Evolutionary conservation across 1,140 invertebrate species (phyloP).

Genomic region (Wasmannia auropunctata): DNA sequence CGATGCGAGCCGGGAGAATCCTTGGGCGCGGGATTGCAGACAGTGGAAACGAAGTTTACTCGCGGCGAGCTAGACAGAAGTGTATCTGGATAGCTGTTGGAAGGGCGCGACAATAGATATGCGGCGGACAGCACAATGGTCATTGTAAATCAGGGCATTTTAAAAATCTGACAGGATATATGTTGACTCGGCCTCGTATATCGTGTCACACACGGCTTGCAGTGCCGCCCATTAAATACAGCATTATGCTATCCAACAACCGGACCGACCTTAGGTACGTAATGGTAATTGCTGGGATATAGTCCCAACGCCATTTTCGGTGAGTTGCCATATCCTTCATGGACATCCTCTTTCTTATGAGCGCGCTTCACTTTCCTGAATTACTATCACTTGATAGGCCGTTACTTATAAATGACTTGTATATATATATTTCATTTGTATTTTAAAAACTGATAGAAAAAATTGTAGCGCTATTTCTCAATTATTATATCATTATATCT

Average conservation of each 20-base stretch:
- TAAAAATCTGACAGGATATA: constrained; percentile 83
- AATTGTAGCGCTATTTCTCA: not conserved
- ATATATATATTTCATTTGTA: not conserved
- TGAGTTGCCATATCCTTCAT: constrained; percentile 73
- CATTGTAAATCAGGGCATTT: constrained; percentile 84
- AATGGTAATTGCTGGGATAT: constrained; percentile 82
- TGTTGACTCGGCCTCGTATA: constrained; percentile 83
- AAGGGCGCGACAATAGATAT: constrained; percentile 81
- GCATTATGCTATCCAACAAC: constrained; percentile 81
- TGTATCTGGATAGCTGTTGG: constrained; percentile 53
- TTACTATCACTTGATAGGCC: not conserved
- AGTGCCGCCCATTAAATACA: constrained; percentile 82
- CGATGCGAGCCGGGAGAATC: constrained; percentile 51
- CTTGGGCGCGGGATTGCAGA: constrained; percentile 60
- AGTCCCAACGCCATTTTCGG: constrained; percentile 81
- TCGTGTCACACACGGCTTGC: constrained; percentile 77
- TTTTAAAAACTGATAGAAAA: not conserved
- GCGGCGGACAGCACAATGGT: constrained; percentile 81
- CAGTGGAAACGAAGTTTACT: constrained; percentile 40
- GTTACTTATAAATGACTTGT: not conserved
- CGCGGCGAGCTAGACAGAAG: constrained; percentile 64
- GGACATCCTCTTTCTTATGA: constrained; percentile 10
- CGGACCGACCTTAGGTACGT: constrained; percentile 76
- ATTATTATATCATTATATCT: not conserved
- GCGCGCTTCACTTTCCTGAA: constrained; percentile 16